Evolutionary conservation across 2,888 invertebrate species (phyloP), one percentile per base, ranked within the genome.

Genomic region (Anthophora plumipes): DNA sequence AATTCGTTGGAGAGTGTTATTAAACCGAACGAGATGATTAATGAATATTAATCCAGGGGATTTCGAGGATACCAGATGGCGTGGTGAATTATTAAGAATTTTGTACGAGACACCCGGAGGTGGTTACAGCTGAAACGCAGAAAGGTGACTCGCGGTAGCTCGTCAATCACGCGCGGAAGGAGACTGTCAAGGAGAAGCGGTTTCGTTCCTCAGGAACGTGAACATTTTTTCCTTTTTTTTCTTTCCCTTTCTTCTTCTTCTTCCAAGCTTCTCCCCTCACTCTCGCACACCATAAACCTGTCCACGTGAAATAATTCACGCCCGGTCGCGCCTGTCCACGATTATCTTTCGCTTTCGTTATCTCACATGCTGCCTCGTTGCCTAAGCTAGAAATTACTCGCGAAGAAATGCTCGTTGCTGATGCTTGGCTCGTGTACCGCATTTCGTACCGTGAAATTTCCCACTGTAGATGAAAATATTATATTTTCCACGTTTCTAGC

Each of bases 251-350:
- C 31, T n/a, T n/a, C n/a, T n/a, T n/a, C n/a, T n/a, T n/a, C n/a
- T n/a, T n/a, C 1, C 31, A 31, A 31, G 31, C 31, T 31, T 31
- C 31, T 4, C 12, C 22, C 3, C 50, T n/a, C 11, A 20, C 43
- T 6, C 11, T n/a, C 71, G 64, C 61, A 55, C 66, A 70, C 80
- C 77, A 71, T 85, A 81, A 87, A 84, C 67, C 83, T 85, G 87
- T 85, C 85, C 61, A 67, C 50, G 68, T 66, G 71, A 64, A 72
- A 80, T 85, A 87, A 88, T 77, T 87, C 86, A 87, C 71, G 71
- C 61, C 76, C 61, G 76, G 60, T 76, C 67, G 59, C 60, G 54
- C 12, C 48, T 67, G 57, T 50, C 57, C 57, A 31, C 55, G 59
- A 50, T 60, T 57, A 64, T 60, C 77, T 57, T 31, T 59, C 61